Evolutionary conservation across 2,888 invertebrate species (phyloP).

Genomic region (Thereva unica): DNA sequence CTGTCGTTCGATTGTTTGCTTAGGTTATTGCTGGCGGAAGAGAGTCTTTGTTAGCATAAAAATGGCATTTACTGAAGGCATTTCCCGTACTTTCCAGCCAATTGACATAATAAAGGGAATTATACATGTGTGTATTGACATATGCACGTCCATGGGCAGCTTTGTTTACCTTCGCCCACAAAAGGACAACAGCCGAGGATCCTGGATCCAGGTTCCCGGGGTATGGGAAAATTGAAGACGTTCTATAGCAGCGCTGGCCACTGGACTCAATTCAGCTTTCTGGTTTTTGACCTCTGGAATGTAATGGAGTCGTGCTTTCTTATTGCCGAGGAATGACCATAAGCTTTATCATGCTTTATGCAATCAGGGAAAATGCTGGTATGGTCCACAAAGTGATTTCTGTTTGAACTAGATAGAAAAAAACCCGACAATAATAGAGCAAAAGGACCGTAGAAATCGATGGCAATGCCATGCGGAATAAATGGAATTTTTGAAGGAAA

Average conservation of each 20-base stretch:
- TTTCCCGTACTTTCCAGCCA: conserved; percentile 28
- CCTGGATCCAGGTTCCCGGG: not conserved
- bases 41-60: conserved; percentile 33
- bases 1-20: conserved; percentile 33
- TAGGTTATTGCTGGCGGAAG: conserved; percentile 32
- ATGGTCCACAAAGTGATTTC: conserved; percentile 5
- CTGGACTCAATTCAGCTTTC: not conserved
- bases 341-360: not conserved
- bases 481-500: too few species aligned
- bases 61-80: conserved; percentile 32
- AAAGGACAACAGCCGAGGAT: not conserved
- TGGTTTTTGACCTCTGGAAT: conserved; percentile 12
- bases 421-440: not conserved
- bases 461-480: too few species aligned
- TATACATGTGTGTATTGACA: conserved; percentile 25
- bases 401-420: conserved; percentile 17
- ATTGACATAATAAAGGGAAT: conserved; percentile 31
- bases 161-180: conserved; percentile 13
- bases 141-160: conserved; percentile 4
- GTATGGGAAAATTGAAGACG: conserved; percentile 3
- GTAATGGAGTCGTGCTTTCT: conserved; percentile 13
- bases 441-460: too few species aligned
- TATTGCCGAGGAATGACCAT: conserved; percentile 12
- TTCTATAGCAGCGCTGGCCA: too few species aligned
- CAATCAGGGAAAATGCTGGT: conserved; percentile 1